A percentile compares a stretch with the other conserved stretches of the same genome.
Evolutionary conservation across 2,888 invertebrate genomes (phyloP).

Genomic region (Cheilosia impressa): DNA sequence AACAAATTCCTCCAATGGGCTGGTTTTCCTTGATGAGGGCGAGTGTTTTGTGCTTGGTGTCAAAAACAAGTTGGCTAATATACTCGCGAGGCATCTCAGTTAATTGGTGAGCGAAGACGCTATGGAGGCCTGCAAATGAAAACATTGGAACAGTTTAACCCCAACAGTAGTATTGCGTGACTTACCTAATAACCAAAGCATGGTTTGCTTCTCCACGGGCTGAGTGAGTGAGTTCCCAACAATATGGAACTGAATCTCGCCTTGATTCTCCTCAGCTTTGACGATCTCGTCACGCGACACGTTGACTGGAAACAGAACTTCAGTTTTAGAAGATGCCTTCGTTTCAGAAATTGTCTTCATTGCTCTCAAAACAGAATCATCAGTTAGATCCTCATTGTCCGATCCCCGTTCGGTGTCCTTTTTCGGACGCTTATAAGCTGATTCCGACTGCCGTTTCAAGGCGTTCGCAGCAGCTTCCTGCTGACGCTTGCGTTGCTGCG

Average conservation of each 20-base stretch:
- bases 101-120: conserved; percentile 95
- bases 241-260: conserved; percentile 94
- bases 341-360: conserved; percentile 92
- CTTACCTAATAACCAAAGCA: conserved; percentile 88
- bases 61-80: conserved; percentile 95
- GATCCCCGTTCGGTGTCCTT: conserved; percentile 54
- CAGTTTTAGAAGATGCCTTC: conserved; percentile 84
- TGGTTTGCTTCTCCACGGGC: conserved; percentile 92
- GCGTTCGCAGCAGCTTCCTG: conserved; percentile 67
- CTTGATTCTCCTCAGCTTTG: conserved; percentile 92
- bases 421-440: conserved; percentile 65
- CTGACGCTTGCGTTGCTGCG: conserved; percentile 77
- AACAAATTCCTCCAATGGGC: conserved; percentile 98
- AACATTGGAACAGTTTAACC: no score
- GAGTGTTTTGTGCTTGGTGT: conserved; percentile 93
- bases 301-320: conserved; percentile 88
- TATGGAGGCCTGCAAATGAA: conserved; percentile 87
- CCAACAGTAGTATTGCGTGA: no score
- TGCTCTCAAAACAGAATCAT: conserved; percentile 90
- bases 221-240: conserved; percentile 94
- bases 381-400: conserved; percentile 87
- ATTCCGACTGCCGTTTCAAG: conserved; percentile 78
- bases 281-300: conserved; percentile 94
- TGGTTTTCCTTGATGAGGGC: conserved; percentile 93
- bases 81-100: conserved; percentile 98